A percentile compares a stretch with the other conserved stretches of the same genome.
These are phyloP conservation scores for Onychorhynchus coronatus DNA, from an alignment of 2,113 vertebrate genomes.

Conservation along the genomic window DNA sequence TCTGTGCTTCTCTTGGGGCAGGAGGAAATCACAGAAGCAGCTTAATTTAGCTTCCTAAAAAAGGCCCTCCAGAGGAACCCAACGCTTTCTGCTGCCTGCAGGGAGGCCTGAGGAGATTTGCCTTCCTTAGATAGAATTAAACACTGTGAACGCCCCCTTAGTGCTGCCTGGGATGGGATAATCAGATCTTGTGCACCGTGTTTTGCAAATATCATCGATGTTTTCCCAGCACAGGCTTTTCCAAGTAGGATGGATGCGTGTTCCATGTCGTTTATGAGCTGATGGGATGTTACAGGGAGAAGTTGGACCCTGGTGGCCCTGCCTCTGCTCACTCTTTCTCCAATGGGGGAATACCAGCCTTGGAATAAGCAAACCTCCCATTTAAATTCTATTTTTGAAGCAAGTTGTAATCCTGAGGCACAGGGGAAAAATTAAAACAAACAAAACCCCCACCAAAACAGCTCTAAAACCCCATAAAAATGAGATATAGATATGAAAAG, in stretches of 20 bases:
- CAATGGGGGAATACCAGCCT: background rate
- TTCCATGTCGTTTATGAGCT: rapidly evolving
- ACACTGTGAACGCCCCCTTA: background rate
- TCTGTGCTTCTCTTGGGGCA: background rate
- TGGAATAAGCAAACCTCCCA: background rate
- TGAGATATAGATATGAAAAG: background rate
- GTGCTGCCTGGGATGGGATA: background rate
- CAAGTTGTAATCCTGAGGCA: background rate
- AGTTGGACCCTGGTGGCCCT: background rate
- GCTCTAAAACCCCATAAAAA: background rate
- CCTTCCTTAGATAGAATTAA: background rate
- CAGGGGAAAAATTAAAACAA: background rate
- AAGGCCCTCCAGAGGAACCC: background rate
- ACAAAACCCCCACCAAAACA: background rate
- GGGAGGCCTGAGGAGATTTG: background rate
- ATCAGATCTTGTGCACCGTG: background rate
- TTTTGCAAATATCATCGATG: background rate
- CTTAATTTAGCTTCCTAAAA: background rate
- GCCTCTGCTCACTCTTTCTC: background rate
- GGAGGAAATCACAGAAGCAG: background rate
- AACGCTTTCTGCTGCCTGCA: background rate
- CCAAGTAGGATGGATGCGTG: rapidly evolving
- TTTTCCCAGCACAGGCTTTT: background rate
- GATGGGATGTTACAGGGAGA: background rate
- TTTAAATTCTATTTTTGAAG: background rate